phyloP scores from a whole-genome alignment of 1,140 invertebrate genomes.

The Hydropsyche tenuis region DNA sequence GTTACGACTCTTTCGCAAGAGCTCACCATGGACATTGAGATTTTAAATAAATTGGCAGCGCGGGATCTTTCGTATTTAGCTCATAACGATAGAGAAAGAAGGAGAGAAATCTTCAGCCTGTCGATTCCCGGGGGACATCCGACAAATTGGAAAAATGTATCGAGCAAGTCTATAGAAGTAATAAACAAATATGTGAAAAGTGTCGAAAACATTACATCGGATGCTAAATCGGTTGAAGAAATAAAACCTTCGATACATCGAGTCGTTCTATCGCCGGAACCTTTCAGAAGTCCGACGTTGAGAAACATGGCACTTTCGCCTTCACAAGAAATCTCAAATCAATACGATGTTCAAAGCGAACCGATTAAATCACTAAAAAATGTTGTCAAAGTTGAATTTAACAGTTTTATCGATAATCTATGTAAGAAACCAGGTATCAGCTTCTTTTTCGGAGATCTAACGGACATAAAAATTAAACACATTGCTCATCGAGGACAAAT shows the following conservation, averaged over 20 bases:
- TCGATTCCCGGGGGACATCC: constrained; percentile 81
- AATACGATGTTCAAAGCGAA: background rate
- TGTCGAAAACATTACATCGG: constrained; percentile 64
- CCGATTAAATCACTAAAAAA: constrained; percentile 54
- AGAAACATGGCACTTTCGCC: constrained; percentile 57
- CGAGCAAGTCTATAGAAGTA: constrained; percentile 65
- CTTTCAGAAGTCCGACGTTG: constrained; percentile 54
- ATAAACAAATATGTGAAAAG: constrained; percentile 69
- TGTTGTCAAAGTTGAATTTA: constrained; percentile 54
- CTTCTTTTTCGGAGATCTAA: constrained; percentile 74
- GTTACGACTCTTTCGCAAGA: constrained; percentile 62
- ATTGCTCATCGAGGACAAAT: constrained; percentile 70
- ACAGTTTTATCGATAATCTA: constrained; percentile 55
- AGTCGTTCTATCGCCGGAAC: constrained; percentile 50
- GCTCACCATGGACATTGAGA: constrained; percentile 65
- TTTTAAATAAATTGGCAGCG: constrained; percentile 74
- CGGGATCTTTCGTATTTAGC: constrained; percentile 71
- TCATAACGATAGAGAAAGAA: constrained; percentile 63
- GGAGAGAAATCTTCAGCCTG: constrained; percentile 70
- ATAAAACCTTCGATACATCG: constrained; percentile 48
- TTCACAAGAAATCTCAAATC: constrained; percentile 44
- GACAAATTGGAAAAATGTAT: constrained; percentile 77
- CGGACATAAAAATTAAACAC: constrained; percentile 70
- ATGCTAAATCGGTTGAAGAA: constrained; percentile 54
- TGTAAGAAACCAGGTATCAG: constrained; percentile 68